Conservation (phyloP, 2,113 vertebrate genomes). For the Eublepharis macularius region DNA sequence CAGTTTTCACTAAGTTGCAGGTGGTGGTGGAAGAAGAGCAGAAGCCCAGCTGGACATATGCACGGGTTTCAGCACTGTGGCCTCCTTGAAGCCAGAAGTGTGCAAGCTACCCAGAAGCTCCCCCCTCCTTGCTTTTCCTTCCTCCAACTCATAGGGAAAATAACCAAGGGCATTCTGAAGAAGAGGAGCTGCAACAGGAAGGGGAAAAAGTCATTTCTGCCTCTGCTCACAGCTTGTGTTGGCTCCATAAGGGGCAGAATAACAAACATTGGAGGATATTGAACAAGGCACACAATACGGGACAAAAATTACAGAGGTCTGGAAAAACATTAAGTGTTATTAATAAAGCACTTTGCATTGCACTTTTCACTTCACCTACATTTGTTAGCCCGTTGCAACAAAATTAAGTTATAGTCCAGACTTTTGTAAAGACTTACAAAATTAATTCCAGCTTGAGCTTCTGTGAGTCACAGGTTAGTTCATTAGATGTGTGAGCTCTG, state of each 20-base stretch:
- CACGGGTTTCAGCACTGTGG: not conserved
- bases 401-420: too few species aligned
- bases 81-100: not conserved
- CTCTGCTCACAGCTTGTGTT: not conserved
- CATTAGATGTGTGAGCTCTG: too few species aligned
- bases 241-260: not conserved
- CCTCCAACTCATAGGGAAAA: not conserved
- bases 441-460: too few species aligned
- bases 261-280: not conserved
- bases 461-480: too few species aligned
- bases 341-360: not conserved
- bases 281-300: not conserved
- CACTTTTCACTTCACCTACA: not conserved
- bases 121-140: not conserved
- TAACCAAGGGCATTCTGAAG: not conserved
- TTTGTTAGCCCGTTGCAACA: not conserved
- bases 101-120: too few species aligned
- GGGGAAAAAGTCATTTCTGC: not conserved
- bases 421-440: too few species aligned
- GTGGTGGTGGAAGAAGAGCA: not conserved
- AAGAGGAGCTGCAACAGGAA: not conserved
- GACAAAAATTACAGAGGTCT: not conserved
- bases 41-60: not conserved
- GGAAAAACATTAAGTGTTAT: not conserved
- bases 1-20: not conserved